phyloP scores from a whole-genome alignment of 2,888 invertebrate genomes.

The Tetragnatha montana region DNA sequence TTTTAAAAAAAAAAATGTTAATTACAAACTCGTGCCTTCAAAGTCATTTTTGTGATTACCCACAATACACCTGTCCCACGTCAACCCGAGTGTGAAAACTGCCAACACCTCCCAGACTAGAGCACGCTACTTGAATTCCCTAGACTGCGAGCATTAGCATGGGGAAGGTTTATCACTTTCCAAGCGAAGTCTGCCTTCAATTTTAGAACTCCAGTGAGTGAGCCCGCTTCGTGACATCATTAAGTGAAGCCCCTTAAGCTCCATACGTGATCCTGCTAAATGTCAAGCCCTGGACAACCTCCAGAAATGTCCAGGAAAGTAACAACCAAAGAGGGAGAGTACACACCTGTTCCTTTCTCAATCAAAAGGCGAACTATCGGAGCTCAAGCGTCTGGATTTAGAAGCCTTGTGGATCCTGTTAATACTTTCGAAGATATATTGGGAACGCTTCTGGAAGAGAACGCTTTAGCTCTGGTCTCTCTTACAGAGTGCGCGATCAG shows the following conservation, averaged over 20 bases:
- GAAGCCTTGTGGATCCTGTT: no score
- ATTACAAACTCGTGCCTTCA: no score
- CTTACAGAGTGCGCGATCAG: no score
- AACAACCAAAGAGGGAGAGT: conserved; percentile 21
- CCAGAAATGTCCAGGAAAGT: conserved; percentile 14
- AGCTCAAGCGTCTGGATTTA: background rate
- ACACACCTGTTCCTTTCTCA: conserved; percentile 20
- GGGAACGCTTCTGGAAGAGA: background rate
- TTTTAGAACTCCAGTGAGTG: background rate
- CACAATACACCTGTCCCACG: no score
- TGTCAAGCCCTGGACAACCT: conserved; percentile 20
- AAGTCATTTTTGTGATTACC: no score
- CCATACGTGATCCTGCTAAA: conserved; percentile 3
- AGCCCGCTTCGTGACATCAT: background rate
- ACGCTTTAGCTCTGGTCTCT: background rate
- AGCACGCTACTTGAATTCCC: no score
- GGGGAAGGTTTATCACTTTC: background rate
- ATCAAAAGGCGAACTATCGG: background rate
- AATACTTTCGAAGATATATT: no score
- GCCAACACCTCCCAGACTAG: background rate
- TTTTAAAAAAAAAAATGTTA: no score
- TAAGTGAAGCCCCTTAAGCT: conserved; percentile 6
- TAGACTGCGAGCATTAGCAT: no score
- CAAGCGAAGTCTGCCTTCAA: background rate
- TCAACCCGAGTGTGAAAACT: background rate